Percentiles rank a stretch among this genome's conserved stretches.
phyloP scores from a whole-genome alignment of 2,797 vertebrate genomes.

The Falco naumanni region DNA sequence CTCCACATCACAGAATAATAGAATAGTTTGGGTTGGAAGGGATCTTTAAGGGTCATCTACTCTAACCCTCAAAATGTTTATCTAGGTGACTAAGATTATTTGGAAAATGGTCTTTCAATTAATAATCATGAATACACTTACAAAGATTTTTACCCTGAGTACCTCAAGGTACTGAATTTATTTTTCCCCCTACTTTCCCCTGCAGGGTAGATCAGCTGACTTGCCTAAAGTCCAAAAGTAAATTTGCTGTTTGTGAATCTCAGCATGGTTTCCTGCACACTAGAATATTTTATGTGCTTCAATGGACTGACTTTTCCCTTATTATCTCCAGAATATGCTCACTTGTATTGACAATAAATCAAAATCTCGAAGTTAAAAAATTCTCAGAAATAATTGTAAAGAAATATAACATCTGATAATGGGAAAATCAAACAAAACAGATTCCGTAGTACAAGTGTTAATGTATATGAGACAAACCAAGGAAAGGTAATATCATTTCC shows the following conservation, averaged over 20 bases:
- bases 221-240: not conserved
- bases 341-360: not conserved
- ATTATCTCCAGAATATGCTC: not conserved
- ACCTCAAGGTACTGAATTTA: not conserved
- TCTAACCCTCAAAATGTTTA: not conserved
- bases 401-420: not conserved
- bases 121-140: not conserved
- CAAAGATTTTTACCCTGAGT: not conserved
- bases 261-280: not conserved
- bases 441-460: not conserved
- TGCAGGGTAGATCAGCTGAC: not conserved
- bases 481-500: not conserved
- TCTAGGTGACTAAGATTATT: not conserved
- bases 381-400: not conserved
- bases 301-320: not conserved
- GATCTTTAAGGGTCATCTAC: not conserved
- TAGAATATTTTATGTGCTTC: not conserved
- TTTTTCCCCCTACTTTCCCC: not conserved
- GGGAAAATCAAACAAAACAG: not conserved
- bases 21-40: not conserved
- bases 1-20: not conserved
- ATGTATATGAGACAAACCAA: not conserved
- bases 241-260: not conserved
- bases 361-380: not conserved
- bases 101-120: not conserved